These are phyloP conservation scores for Bothrops alternatus DNA, from an alignment of 2,797 vertebrate species.

Conservation along the genomic window DNA sequence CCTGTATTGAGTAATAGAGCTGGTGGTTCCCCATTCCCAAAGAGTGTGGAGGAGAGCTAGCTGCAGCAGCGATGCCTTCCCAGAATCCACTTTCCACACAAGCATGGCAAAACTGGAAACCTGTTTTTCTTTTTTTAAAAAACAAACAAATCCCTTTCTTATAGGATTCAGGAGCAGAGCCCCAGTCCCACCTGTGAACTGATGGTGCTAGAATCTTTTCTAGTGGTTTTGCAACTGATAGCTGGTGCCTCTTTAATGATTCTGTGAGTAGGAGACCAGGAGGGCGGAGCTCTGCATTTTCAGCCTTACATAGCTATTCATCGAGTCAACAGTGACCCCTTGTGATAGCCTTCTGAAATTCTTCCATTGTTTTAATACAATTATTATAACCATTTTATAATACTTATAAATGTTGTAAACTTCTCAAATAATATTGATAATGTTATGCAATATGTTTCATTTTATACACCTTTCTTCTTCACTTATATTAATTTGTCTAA, in stretches of 20 bases:
- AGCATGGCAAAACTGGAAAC: constrained; percentile 8
- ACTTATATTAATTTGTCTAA: background rate
- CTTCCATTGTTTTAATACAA: background rate
- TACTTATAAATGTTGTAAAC: no score
- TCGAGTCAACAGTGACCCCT: constrained; percentile 48
- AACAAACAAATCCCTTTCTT: background rate
- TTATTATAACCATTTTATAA: background rate
- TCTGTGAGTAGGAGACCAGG: background rate
- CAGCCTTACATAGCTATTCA: background rate
- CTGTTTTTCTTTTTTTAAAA: background rate
- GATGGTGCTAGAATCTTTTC: background rate
- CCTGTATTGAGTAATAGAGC: constrained; percentile 15
- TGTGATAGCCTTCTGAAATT: constrained; percentile 11
- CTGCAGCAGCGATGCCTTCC: constrained; percentile 69
- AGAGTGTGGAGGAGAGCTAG: background rate
- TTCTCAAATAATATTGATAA: no score
- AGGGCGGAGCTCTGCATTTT: background rate
- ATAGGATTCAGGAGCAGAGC: background rate
- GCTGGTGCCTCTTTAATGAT: background rate
- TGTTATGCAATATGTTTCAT: background rate
- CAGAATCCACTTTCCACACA: background rate
- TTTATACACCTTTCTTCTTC: background rate
- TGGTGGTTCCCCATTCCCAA: constrained; percentile 11
- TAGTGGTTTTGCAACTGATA: background rate
- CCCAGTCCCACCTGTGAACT: background rate